These are phyloP conservation scores for Patella vulgata DNA, from an alignment of 1,140 invertebrate species.

Conservation along the genomic window DNA sequence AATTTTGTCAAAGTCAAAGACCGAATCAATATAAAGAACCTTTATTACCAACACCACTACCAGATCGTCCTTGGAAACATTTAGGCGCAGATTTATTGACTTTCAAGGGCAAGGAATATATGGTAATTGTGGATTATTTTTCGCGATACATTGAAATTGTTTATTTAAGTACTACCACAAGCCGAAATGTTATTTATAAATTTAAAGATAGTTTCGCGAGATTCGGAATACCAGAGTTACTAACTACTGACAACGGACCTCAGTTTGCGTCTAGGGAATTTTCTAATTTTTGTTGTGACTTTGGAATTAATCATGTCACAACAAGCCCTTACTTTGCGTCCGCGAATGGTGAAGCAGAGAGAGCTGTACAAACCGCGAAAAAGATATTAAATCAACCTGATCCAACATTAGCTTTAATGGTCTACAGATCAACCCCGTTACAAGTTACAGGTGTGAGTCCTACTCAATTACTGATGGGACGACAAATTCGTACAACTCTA, in stretches of 20 bases:
- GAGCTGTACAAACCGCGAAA: background rate
- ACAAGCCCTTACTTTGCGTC: too few relatives aligned
- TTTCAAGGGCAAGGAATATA: constrained; percentile 2
- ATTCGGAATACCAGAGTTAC: constrained; percentile 6
- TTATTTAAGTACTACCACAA: background rate
- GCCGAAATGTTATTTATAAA: background rate
- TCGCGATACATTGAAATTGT: constrained; percentile 13
- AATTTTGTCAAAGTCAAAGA: background rate
- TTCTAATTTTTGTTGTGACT: constrained; percentile 9
- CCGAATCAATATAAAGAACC: constrained; percentile 6
- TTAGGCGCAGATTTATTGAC: constrained; percentile 16
- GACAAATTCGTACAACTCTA: too few relatives aligned
- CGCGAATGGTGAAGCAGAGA: too few relatives aligned
- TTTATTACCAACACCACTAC: constrained; percentile 8
- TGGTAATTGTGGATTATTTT: constrained; percentile 15
- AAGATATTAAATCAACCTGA: background rate
- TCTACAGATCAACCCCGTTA: too few relatives aligned
- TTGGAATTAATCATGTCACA: too few relatives aligned
- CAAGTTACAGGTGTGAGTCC: too few relatives aligned
- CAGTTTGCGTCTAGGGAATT: constrained; percentile 24
- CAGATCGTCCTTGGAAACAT: constrained; percentile 12
- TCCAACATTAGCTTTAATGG: too few relatives aligned
- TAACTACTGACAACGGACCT: constrained; percentile 12
- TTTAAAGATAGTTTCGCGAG: constrained; percentile 6
- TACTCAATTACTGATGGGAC: too few relatives aligned